These are phyloP conservation scores for Anguilla megastoma DNA, from an alignment of 2,797 vertebrate genomes.

Conservation along the genomic window DNA sequence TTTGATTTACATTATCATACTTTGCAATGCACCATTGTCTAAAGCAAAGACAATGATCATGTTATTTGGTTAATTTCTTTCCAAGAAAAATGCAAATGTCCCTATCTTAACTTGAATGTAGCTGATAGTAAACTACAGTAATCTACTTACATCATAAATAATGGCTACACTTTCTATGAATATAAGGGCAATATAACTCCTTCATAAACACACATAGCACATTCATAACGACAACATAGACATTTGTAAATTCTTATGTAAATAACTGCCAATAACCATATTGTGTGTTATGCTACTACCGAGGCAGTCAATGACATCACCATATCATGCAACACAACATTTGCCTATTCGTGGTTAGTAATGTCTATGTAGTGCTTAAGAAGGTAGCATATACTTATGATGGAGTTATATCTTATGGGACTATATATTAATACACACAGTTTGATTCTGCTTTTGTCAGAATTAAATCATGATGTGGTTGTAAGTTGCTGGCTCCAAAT, in stretches of 20 bases:
- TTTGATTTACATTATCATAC: conserved; percentile 22
- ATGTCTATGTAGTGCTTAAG: neutral
- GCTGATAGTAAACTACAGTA: conserved; percentile 7
- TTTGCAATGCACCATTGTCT: conserved; percentile 20
- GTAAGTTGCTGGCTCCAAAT: neutral
- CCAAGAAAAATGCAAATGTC: conserved; percentile 32
- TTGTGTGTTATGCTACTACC: neutral
- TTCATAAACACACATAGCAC: neutral
- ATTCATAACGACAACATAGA: neutral
- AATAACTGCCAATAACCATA: neutral
- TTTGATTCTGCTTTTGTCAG: neutral
- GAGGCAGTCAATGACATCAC: neutral
- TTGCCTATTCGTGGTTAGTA: neutral
- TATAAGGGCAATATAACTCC: neutral
- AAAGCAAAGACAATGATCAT: conserved; percentile 27
- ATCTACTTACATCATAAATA: neutral
- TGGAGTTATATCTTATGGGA: too few species aligned
- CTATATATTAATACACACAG: neutral
- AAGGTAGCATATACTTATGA: too few species aligned
- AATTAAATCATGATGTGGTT: neutral
- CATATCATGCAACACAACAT: too few species aligned
- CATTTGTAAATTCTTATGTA: too few species aligned
- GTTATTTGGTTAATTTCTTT: conserved; percentile 25
- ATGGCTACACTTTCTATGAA: conserved; percentile 18
- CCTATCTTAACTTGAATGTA: conserved; percentile 22